These are phyloP conservation scores for Agrilus mali DNA, from an alignment of 2,888 invertebrate species.

Conservation along the genomic window DNA sequence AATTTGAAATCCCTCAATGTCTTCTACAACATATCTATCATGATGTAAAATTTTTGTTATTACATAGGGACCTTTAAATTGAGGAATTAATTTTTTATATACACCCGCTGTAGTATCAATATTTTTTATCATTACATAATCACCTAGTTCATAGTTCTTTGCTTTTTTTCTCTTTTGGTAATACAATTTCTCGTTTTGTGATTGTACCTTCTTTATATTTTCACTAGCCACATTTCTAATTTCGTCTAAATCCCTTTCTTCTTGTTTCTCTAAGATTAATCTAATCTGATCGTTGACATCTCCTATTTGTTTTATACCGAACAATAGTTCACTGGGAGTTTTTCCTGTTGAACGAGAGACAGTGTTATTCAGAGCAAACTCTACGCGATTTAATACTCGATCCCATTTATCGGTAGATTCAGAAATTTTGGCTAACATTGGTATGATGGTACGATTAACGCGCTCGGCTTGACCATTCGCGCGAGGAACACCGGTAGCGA, in stretches of 20 bases:
- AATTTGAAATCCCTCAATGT: no score
- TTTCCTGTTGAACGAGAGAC: slow-evolving; percentile 18
- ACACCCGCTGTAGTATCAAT: slow-evolving; percentile 10
- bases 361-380: slow-evolving; percentile 17
- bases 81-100: slow-evolving; percentile 15
- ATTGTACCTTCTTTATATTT: slow-evolving; percentile 7
- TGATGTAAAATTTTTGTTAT: slow-evolving; percentile 12
- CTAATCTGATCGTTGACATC: no score
- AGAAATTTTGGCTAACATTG: slow-evolving; percentile 16
- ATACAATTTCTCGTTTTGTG: slow-evolving; percentile 1
- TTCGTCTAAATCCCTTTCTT: slow-evolving; percentile 7
- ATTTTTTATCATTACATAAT: slow-evolving; percentile 15
- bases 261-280: slow-evolving; percentile 1
- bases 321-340: slow-evolving; percentile 19
- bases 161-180: slow-evolving; percentile 7
- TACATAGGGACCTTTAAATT: slow-evolving; percentile 15
- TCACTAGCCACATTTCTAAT: slow-evolving; percentile 1
- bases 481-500: slow-evolving; percentile 19
- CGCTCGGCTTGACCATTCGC: slow-evolving; percentile 22
- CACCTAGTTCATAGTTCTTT: slow-evolving; percentile 9
- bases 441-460: slow-evolving; percentile 15
- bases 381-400: slow-evolving; percentile 7
- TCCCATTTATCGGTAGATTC: slow-evolving; percentile 14
- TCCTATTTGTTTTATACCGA: slow-evolving; percentile 19
- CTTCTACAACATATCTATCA: slow-evolving; percentile 11